These are phyloP conservation scores for Metopolophium dirhodum DNA, from an alignment of 1,140 invertebrate species.

Conservation along the genomic window DNA sequence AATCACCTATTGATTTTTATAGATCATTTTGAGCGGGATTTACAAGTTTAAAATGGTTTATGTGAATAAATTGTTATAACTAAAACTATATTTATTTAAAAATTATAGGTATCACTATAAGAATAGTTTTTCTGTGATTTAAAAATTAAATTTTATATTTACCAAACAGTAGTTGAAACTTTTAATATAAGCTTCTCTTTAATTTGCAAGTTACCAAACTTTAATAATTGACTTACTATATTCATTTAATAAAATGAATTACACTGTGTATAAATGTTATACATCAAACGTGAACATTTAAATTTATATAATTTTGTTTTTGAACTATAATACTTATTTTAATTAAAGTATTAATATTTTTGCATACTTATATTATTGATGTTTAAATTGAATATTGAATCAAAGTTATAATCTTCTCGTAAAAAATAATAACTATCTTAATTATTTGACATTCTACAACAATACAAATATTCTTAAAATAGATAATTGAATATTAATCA, in stretches of 20 bases:
- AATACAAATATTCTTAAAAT: no score
- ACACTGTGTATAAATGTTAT: background rate
- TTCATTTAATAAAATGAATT: background rate
- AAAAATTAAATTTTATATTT: background rate
- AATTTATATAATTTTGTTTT: background rate
- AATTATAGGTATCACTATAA: background rate
- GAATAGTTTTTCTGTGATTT: background rate
- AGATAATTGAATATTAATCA: no score
- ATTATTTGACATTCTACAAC: background rate
- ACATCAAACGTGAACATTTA: background rate
- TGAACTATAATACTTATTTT: background rate
- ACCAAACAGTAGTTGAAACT: background rate
- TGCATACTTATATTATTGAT: background rate
- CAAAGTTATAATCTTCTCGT: no score
- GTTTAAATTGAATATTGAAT: background rate
- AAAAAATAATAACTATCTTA: background rate
- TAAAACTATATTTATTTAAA: background rate
- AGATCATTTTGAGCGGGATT: fast-evolving
- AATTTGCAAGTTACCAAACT: background rate
- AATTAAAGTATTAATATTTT: background rate
- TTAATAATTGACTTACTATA: background rate
- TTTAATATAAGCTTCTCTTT: background rate
- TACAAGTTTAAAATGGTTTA: background rate
- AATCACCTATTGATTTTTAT: background rate
- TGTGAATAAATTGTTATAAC: background rate